Conservation (phyloP, 1,140 invertebrate genomes). For the Notospermus geniculatus region DNA sequence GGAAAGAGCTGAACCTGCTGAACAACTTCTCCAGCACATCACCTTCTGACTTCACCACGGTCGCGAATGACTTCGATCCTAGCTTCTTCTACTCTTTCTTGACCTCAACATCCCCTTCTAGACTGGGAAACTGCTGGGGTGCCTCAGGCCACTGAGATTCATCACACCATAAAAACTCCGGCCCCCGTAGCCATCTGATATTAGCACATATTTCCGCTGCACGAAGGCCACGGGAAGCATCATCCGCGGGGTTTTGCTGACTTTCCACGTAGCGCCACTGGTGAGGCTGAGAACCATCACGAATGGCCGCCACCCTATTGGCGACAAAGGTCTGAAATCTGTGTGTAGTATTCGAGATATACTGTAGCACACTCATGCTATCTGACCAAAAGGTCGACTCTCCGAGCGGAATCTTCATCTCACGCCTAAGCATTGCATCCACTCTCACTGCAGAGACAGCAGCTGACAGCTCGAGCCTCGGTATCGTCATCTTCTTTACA, state of each 20-base stretch:
- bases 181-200: no score
- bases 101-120: neutral
- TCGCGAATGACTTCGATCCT: neutral
- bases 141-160: neutral
- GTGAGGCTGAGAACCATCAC: neutral
- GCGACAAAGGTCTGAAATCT: constrained; percentile 2
- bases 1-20: neutral
- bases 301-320: neutral
- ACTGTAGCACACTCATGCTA: neutral
- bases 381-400: no score
- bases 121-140: neutral
- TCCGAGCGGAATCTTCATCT: neutral
- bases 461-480: neutral
- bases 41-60: neutral
- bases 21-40: no score
- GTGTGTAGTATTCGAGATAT: neutral
- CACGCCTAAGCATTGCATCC: neutral
- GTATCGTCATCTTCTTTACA: neutral
- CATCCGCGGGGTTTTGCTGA: no score
- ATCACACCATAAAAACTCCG: no score
- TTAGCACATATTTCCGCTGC: no score
- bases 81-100: neutral
- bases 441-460: neutral
- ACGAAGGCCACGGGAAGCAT: no score
- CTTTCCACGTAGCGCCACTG: neutral